Evolutionary conservation across 2,113 vertebrate species (phyloP).

Genomic region (Sus scrofa): T2T-Sscrofa CM000815.6:42137501-42138000

Average conservation of each 20-base stretch:
- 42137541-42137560: too few relatives aligned
- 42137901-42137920: background rate
- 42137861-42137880: background rate
- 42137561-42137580: too few relatives aligned
- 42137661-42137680: too few relatives aligned
- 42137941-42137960: background rate
- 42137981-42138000: background rate
- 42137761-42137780: background rate
- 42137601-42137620: too few relatives aligned
- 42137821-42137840: background rate
- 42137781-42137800: background rate
- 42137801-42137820: background rate
- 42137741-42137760: background rate
- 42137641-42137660: too few relatives aligned
- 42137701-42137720: background rate
- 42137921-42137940: background rate
- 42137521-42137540: too few relatives aligned
- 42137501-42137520: too few relatives aligned
- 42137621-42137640: too few relatives aligned
- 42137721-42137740: background rate
- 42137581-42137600: too few relatives aligned
- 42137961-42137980: background rate
- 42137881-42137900: background rate
- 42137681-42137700: background rate
- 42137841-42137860: background rate